Evolutionary conservation across 2,113 vertebrate genomes (phyloP).

Genomic region (Caranx melampygus): DNA sequence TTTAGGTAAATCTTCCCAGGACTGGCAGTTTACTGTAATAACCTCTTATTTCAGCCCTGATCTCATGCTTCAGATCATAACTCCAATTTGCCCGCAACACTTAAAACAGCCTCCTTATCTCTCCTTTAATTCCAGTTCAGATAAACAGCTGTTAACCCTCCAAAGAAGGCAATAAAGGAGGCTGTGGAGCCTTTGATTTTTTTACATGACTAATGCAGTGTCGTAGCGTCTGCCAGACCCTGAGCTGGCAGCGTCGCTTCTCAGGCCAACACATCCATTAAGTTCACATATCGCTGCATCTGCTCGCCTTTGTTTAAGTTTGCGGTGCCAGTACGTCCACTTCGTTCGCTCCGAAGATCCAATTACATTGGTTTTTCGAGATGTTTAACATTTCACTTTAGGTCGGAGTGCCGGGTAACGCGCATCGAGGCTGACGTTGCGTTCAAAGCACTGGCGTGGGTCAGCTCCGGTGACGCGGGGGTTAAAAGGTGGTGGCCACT

Average conservation of each 20-base stretch:
- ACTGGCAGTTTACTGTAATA: conserved; percentile 27
- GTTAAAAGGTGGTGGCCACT: conserved; percentile 58
- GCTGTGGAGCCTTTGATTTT: conserved; percentile 44
- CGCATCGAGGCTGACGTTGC: neutral
- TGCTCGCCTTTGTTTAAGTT: conserved; percentile 58
- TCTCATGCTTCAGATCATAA: conserved; percentile 31
- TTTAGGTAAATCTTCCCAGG: conserved; percentile 13
- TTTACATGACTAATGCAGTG: conserved; percentile 59
- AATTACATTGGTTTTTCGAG: conserved; percentile 26
- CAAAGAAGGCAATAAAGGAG: conserved; percentile 46
- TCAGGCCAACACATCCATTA: conserved; percentile 68
- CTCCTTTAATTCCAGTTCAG: conserved; percentile 52
- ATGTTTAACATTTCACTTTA: conserved; percentile 30
- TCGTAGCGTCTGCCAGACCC: conserved; percentile 43
- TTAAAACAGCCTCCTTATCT: conserved; percentile 45
- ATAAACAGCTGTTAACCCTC: conserved; percentile 46
- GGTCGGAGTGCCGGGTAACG: neutral
- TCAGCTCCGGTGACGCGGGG: conserved; percentile 37
- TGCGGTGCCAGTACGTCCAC: conserved; percentile 41
- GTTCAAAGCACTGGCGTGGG: neutral
- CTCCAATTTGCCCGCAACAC: conserved; percentile 7
- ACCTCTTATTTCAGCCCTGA: conserved; percentile 50
- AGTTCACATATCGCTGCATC: conserved; percentile 57
- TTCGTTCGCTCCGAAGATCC: conserved; percentile 20
- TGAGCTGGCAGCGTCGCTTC: conserved; percentile 43